These are phyloP conservation scores for Gastrophysa polygoni DNA, from an alignment of 2,888 invertebrate genomes.

Conservation along the genomic window DNA sequence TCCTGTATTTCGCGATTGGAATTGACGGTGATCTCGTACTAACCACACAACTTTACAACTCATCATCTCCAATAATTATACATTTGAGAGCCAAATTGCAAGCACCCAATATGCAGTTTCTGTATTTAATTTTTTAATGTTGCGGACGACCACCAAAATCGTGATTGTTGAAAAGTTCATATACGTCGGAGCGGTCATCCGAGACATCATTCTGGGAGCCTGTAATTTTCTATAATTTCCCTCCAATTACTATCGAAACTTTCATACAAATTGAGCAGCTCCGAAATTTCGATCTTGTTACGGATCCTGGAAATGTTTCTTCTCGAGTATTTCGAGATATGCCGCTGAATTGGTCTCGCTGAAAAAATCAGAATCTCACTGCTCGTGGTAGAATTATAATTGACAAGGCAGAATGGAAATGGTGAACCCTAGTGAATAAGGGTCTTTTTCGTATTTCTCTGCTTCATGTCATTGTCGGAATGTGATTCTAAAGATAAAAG, in stretches of 20 bases:
- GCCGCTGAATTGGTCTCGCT: no score
- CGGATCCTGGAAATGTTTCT: neutral
- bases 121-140: constrained; percentile 1
- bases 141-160: neutral
- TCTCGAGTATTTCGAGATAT: neutral
- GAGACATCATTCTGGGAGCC: constrained; percentile 1
- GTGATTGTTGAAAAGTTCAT: constrained; percentile 11
- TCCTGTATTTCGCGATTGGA: neutral
- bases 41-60: neutral
- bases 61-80: neutral
- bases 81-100: constrained; percentile 6
- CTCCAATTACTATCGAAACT: constrained; percentile 11
- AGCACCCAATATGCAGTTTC: constrained; percentile 8
- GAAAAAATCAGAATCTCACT: no score
- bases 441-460: no score
- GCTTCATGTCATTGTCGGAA: no score
- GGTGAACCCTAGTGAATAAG: no score
- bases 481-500: no score
- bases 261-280: constrained; percentile 7
- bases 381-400: no score
- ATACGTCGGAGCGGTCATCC: constrained; percentile 1
- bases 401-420: no score
- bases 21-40: neutral
- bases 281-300: constrained; percentile 5
- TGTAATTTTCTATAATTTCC: constrained; percentile 13